Evolutionary conservation across 2,797 vertebrate species (phyloP).

Genomic region (Leptatherina wallacei): DNA sequence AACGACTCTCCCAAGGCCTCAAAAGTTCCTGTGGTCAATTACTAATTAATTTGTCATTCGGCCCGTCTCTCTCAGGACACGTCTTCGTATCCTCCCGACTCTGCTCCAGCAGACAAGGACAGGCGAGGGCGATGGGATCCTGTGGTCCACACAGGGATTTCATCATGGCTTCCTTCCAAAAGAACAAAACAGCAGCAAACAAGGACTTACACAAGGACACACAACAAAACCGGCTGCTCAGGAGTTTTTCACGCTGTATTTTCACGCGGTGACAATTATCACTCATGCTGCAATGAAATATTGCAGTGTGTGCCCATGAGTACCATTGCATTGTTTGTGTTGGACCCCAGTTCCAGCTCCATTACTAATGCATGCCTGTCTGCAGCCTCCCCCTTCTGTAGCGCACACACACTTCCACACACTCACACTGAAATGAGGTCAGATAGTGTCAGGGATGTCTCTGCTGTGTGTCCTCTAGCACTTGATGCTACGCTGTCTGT

Average conservation of each 20-base stretch:
- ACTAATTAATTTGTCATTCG: constrained; percentile 43
- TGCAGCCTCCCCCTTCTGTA: constrained; percentile 58
- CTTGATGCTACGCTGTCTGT: constrained; percentile 23
- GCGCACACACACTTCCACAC: constrained; percentile 17
- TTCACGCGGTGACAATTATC: constrained; percentile 42
- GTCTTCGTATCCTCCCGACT: constrained; percentile 27
- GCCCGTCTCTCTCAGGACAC: constrained; percentile 33
- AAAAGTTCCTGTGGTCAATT: constrained; percentile 43
- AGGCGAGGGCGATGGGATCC: constrained; percentile 46
- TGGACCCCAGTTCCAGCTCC: constrained; percentile 44
- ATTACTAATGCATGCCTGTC: constrained; percentile 74
- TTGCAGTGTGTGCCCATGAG: neutral
- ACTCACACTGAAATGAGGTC: constrained; percentile 66
- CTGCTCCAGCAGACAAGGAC: constrained; percentile 53
- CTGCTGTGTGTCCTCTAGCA: constrained; percentile 56
- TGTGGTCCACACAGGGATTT: constrained; percentile 52
- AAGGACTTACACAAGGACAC: constrained; percentile 56
- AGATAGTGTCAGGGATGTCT: constrained; percentile 59
- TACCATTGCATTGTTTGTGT: constrained; percentile 19
- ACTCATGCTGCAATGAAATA: constrained; percentile 5
- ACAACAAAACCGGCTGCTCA: constrained; percentile 32
- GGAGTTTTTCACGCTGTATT: constrained; percentile 45
- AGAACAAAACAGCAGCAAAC: constrained; percentile 45
- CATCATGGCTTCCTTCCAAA: constrained; percentile 61
- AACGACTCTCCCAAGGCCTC: constrained; percentile 14